A percentile compares a stretch with the other conserved stretches of the same genome.
phyloP scores from a whole-genome alignment of 2,113 vertebrate species.

The Penelope pileata region DNA sequence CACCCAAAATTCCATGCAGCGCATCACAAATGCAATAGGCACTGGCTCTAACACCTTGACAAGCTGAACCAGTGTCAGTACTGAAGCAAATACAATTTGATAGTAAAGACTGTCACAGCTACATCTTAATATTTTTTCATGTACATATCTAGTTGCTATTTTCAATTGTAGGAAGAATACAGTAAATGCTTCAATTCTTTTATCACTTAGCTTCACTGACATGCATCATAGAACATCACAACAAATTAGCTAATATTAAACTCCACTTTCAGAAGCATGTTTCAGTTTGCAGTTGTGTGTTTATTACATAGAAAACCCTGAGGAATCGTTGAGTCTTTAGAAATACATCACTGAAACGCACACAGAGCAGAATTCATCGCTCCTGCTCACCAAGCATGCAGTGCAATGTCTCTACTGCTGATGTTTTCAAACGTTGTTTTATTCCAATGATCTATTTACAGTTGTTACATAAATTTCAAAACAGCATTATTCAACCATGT shows the following conservation, averaged over 20 bases:
- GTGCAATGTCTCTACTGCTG: background rate
- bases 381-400: background rate
- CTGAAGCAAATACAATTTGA: background rate
- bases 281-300: background rate
- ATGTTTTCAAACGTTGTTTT: constrained; percentile 61
- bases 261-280: background rate
- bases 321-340: background rate
- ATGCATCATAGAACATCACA: background rate
- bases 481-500: constrained; percentile 58
- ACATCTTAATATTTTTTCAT: background rate
- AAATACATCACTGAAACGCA: background rate
- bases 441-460: constrained; percentile 77
- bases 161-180: background rate
- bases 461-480: constrained; percentile 71
- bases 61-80: background rate
- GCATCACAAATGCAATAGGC: background rate
- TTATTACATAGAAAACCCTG: constrained; percentile 35
- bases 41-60: background rate
- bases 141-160: background rate
- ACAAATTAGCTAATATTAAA: background rate
- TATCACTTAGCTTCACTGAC: background rate
- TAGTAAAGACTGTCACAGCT: background rate
- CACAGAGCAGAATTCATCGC: background rate
- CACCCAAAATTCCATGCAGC: background rate
- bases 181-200: background rate